These are phyloP conservation scores for Incurvaria masculella DNA, from an alignment of 2,888 invertebrate genomes.

Conservation along the genomic window DNA sequence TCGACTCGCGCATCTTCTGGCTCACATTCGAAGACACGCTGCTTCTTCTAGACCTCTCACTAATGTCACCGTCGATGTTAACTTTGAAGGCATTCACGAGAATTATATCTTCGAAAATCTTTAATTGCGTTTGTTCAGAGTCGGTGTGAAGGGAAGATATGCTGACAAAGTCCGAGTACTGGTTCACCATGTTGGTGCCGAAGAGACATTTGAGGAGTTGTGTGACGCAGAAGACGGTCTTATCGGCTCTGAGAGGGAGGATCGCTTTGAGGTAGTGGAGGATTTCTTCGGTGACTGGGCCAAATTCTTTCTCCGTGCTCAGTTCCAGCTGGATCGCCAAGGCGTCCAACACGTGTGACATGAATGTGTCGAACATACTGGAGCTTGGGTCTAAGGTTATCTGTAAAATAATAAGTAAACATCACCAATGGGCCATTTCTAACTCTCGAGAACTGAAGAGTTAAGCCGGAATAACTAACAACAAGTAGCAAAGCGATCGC, in stretches of 20 bases:
- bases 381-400: slow-evolving; percentile 74
- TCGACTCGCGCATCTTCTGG: slow-evolving; percentile 26
- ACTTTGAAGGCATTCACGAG: slow-evolving; percentile 25
- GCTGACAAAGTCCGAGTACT: slow-evolving; percentile 38
- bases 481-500: too few relatives aligned
- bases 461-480: too few relatives aligned
- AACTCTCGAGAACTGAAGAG: neutral
- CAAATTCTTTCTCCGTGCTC: slow-evolving; percentile 66
- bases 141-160: slow-evolving; percentile 25
- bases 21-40: slow-evolving; percentile 34
- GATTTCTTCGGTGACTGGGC: slow-evolving; percentile 75
- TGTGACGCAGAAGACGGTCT: slow-evolving; percentile 71
- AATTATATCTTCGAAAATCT: slow-evolving; percentile 36
- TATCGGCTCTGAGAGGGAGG: slow-evolving; percentile 65
- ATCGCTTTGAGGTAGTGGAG: slow-evolving; percentile 70
- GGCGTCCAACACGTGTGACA: slow-evolving; percentile 62
- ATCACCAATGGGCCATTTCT: slow-evolving; percentile 6
- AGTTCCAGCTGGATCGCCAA: slow-evolving; percentile 70
- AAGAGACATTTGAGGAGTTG: slow-evolving; percentile 75
- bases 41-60: slow-evolving; percentile 23
- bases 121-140: slow-evolving; percentile 12
- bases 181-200: slow-evolving; percentile 64
- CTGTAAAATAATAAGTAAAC: slow-evolving; percentile 42
- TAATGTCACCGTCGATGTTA: slow-evolving; percentile 17
- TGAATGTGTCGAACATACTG: slow-evolving; percentile 68